Evolutionary conservation across 2,888 invertebrate species (phyloP).

Genomic region (Sicus ferrugineus): DNA sequence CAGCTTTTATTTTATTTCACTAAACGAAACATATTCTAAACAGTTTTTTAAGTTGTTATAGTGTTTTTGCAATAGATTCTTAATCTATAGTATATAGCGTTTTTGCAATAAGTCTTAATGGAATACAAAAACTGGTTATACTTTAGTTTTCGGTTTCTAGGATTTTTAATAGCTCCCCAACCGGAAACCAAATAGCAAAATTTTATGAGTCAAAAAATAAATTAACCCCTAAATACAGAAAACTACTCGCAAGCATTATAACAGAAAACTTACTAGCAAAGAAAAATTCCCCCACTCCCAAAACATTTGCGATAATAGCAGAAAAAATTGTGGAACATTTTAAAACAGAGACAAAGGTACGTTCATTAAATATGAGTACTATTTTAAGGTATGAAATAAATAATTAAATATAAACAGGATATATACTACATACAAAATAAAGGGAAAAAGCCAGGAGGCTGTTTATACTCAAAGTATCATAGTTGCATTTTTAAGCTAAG

Average conservation of each 20-base stretch:
- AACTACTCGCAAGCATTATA: not conserved
- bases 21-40: too few species aligned
- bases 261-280: not conserved
- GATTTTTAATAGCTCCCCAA: not conserved
- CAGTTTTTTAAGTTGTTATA: too few species aligned
- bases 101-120: too few species aligned
- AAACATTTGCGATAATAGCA: not conserved
- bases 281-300: not conserved
- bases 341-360: not conserved
- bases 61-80: too few species aligned
- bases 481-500: not conserved
- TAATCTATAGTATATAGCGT: too few species aligned
- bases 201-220: not conserved
- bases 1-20: too few species aligned
- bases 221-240: too few species aligned
- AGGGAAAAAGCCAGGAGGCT: not conserved
- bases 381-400: too few species aligned
- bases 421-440: not conserved
- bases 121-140: too few species aligned
- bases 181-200: not conserved
- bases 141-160: slow-evolving; percentile 20
- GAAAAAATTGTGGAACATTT: not conserved
- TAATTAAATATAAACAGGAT: not conserved
- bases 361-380: not conserved
- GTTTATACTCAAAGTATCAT: not conserved